Percentiles rank a stretch among this genome's conserved stretches.
These are phyloP conservation scores for Macropis europaea DNA, from an alignment of 2,888 invertebrate species.

Conservation along the genomic window DNA sequence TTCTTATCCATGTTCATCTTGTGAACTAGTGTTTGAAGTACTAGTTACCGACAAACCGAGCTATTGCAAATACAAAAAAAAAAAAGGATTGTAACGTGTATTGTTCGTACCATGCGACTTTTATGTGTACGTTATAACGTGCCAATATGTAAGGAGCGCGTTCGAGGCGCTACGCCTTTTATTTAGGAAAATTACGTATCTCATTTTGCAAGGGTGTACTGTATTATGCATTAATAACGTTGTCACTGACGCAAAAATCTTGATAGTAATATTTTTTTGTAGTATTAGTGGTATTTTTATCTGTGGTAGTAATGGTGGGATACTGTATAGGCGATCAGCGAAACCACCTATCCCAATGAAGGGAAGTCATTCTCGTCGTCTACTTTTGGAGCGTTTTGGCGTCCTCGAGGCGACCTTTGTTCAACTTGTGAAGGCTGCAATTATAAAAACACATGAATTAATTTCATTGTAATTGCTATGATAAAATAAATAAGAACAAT, in stretches of 20 bases:
- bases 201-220: constrained; percentile 66
- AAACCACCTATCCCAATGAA: constrained; percentile 87
- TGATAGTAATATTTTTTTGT: constrained; percentile 68
- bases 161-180: constrained; percentile 47
- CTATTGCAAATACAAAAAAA: constrained; percentile 61
- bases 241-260: constrained; percentile 75
- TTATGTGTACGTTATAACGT: constrained; percentile 34
- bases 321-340: constrained; percentile 51
- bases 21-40: constrained; percentile 34
- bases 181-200: constrained; percentile 59
- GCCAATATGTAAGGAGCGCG: constrained; percentile 53
- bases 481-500: background rate
- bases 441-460: background rate
- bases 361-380: constrained; percentile 98
- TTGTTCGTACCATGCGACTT: constrained; percentile 24
- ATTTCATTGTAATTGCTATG: background rate
- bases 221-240: constrained; percentile 75
- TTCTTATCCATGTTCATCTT: constrained; percentile 39
- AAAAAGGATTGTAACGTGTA: constrained; percentile 57
- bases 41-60: constrained; percentile 49
- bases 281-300: constrained; percentile 67
- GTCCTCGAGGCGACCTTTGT: constrained; percentile 77
- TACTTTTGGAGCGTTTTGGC: constrained; percentile 89
- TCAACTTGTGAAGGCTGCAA: constrained; percentile 69
- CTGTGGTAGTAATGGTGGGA: constrained; percentile 67